Conservation (phyloP, 2,797 vertebrate species). For the Anguilla anguilla region DNA sequence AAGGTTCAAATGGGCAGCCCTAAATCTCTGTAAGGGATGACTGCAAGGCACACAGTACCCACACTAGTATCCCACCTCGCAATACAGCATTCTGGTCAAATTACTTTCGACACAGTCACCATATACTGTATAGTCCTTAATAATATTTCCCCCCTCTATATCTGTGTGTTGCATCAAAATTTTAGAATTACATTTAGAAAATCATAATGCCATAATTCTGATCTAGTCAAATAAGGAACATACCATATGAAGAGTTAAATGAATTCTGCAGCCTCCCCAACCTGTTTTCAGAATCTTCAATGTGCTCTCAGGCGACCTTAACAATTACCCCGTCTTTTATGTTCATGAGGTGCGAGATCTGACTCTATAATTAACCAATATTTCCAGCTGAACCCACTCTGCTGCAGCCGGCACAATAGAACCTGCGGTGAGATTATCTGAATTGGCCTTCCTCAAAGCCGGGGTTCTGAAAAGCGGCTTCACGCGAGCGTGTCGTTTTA, state of each 20-base stretch:
- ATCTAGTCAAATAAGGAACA: background rate
- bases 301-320: background rate
- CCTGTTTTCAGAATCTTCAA: background rate
- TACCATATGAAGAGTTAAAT: background rate
- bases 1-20: background rate
- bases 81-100: background rate
- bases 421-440: background rate
- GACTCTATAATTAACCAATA: slow-evolving; percentile 2
- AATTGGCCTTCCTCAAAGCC: background rate
- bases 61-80: background rate
- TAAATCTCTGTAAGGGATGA: background rate
- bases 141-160: background rate
- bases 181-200: background rate
- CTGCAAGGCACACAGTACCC: background rate
- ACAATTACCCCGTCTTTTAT: background rate
- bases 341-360: background rate
- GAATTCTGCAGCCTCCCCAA: background rate
- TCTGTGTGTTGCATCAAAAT: background rate
- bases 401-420: background rate
- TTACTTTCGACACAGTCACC: background rate
- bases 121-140: background rate
- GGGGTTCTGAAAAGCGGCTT: background rate
- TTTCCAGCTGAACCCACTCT: background rate
- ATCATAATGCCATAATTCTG: background rate
- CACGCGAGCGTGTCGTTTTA: background rate